Evolutionary conservation across 2,888 invertebrate genomes (phyloP), one percentile per base, ranked within the genome.

Genomic region (Pyrrhia umbra): DNA sequence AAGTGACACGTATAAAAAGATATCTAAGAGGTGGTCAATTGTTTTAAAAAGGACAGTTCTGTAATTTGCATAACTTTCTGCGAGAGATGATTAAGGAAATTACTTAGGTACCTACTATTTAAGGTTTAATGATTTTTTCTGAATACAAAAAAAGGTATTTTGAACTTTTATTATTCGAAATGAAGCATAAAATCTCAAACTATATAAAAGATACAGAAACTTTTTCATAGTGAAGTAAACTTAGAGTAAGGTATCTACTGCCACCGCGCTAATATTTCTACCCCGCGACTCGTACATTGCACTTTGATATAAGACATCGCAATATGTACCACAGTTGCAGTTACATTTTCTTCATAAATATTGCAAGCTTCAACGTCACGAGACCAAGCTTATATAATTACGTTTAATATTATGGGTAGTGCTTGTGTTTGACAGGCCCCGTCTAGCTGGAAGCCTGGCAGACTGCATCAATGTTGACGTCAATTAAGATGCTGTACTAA

Each of bases 301-400:
- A 15, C n/a, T 34, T 34, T 34, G 34, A 34, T 5, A 8, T 43
- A 47, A 47, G 10, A 30, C 16, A n/a, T 27, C 5, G 8, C 9
- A 30, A 30, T 30, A 43, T 34, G 27, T 21, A 8, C 10, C 18
- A 13, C 9, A 23, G 50, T n/a, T 21, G 20, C 16, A 21, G 46
- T 18, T 30, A 20, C 27, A 52, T 39, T 57, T 69, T 64, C 30
- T 34, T 39, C 46, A 18, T 39, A 56, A 57, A 56, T 45, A 23
- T 20, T 13, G 50, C 23, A 56, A 56, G 37, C 21, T 21, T 10
- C 30, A 10, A 13, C 47, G 30, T 30, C 20, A 15, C n/a, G 27
- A 15, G 6, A 13, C 30, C 39, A 50, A 54, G n/a, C 27, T 42
- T 27, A 58, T 18, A 18, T 54, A 59, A 55, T 70, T 20, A 55